Evolutionary conservation across 2,797 vertebrate genomes (phyloP).

Genomic region (Crocidura indochinensis): DNA sequence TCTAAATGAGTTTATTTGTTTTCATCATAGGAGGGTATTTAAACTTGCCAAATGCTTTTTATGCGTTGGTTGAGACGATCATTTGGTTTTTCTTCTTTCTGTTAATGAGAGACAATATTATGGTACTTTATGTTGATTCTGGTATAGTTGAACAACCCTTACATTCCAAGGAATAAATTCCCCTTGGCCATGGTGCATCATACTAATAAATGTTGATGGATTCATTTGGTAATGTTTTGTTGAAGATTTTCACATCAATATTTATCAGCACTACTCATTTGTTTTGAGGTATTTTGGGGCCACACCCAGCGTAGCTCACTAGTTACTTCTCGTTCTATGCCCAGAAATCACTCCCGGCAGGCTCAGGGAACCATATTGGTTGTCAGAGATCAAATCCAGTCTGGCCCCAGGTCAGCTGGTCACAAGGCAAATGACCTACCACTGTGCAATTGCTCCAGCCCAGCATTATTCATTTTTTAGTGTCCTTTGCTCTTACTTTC

Average conservation of each 20-base stretch:
- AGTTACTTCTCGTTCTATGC: too few species aligned
- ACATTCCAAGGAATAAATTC: conserved; percentile 3
- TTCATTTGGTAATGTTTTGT: conserved; percentile 7
- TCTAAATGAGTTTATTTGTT: not conserved
- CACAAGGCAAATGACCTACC: too few species aligned
- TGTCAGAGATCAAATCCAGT: too few species aligned
- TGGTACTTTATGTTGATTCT: not conserved
- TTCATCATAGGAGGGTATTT: conserved; percentile 10
- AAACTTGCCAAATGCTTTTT: conserved; percentile 40
- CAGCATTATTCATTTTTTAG: not conserved
- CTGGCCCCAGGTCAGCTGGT: too few species aligned
- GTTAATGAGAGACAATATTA: not conserved
- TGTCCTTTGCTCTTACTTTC: conserved; percentile 6
- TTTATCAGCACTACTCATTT: conserved; percentile 6
- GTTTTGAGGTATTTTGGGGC: not conserved
- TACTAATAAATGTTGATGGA: conserved; percentile 23
- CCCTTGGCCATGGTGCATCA: not conserved
- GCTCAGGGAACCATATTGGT: too few species aligned
- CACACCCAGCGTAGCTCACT: too few species aligned
- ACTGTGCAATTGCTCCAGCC: too few species aligned
- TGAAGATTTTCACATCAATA: conserved; percentile 9
- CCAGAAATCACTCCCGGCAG: too few species aligned
- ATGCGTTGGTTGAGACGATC: not conserved
- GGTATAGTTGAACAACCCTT: not conserved
- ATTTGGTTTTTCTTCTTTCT: conserved; percentile 6